Percentiles rank a stretch among this genome's conserved stretches.
Evolutionary conservation across 2,113 vertebrate species (phyloP).

Genomic region (Chamaetylas fuelleborni): DNA sequence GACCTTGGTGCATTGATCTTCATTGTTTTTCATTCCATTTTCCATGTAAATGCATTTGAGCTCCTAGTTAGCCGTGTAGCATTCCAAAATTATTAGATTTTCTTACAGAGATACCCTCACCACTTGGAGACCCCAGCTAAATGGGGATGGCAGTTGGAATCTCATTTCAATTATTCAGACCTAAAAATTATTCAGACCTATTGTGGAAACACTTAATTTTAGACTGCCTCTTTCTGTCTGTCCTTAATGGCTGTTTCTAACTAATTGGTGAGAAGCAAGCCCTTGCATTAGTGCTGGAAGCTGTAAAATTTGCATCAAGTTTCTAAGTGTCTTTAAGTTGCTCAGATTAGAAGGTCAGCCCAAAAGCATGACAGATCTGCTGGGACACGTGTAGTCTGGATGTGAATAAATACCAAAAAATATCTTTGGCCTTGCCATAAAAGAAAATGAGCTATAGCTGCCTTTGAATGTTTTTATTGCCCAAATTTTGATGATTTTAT

Average conservation of each 20-base stretch:
- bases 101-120: neutral
- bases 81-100: neutral
- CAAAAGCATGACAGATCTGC: neutral
- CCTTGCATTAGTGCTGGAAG: neutral
- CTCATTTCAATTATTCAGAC: neutral
- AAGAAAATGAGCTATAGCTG: neutral
- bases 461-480: neutral
- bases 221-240: fast-evolving
- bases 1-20: neutral
- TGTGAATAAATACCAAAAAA: neutral
- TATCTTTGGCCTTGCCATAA: neutral
- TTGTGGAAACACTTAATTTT: neutral
- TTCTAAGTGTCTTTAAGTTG: neutral
- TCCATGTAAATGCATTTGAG: neutral
- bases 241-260: neutral
- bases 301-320: neutral
- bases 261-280: neutral
- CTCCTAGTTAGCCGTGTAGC: neutral
- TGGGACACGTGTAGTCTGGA: neutral
- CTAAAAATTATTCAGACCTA: neutral
- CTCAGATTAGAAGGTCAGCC: neutral
- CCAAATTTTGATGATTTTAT: neutral
- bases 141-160: fast-evolving
- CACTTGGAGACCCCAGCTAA: neutral
- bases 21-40: neutral